phyloP scores from a whole-genome alignment of 2,113 vertebrate species.

The Onychostruthus taczanowskii region DNA sequence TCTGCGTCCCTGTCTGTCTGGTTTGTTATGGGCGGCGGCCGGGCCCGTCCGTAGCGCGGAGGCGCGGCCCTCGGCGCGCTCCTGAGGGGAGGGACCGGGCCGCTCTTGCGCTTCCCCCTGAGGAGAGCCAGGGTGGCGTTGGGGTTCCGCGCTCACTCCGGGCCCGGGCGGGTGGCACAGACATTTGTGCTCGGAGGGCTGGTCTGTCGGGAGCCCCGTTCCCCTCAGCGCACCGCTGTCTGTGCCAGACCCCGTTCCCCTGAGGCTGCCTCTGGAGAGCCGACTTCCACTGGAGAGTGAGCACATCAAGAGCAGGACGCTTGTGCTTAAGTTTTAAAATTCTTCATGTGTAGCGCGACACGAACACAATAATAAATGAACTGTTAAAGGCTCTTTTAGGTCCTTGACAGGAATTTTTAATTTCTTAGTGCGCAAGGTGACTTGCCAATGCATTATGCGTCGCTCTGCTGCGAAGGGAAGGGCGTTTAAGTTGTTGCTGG shows the following conservation, averaged over 20 bases:
- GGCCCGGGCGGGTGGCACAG: fast-evolving
- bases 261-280: background rate
- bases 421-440: fast-evolving
- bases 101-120: fast-evolving
- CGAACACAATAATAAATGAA: fast-evolving
- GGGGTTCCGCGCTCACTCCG: fast-evolving
- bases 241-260: background rate
- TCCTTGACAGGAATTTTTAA: background rate
- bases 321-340: background rate
- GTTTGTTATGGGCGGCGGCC: background rate
- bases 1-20: no score
- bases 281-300: background rate
- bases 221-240: background rate
- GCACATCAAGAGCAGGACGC: fast-evolving
- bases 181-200: fast-evolving
- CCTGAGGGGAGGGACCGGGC: background rate
- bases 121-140: fast-evolving
- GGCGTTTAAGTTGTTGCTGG: no score
- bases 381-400: background rate
- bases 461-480: fast-evolving
- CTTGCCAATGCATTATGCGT: background rate
- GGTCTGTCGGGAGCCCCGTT: background rate
- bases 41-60: background rate
- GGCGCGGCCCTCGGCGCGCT: background rate
- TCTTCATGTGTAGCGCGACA: background rate